A percentile compares a stretch with the other conserved stretches of the same genome.
phyloP scores from a whole-genome alignment of 2,888 invertebrate genomes.

The Himalopsyche tibetana region DNA sequence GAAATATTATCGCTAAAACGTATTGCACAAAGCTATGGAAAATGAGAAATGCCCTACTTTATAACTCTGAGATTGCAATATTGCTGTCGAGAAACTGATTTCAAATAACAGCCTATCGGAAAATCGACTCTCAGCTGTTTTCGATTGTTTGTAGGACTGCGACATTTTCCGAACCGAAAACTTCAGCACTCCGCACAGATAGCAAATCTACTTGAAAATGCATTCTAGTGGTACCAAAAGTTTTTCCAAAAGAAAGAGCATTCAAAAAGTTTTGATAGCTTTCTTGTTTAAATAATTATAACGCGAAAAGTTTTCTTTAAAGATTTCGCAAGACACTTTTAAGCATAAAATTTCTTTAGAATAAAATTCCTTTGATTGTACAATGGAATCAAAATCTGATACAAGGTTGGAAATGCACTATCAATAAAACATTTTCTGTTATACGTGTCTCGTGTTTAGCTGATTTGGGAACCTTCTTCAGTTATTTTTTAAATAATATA shows the following conservation, averaged over 20 bases:
- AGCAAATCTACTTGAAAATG: background rate
- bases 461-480: too few species aligned
- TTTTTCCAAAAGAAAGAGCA: background rate
- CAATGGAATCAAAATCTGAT: too few species aligned
- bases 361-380: too few species aligned
- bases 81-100: background rate
- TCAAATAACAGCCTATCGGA: background rate
- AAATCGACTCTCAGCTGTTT: conserved; percentile 19
- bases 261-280: background rate
- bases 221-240: background rate
- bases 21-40: background rate
- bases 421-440: too few species aligned
- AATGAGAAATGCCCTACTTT: background rate
- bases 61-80: background rate
- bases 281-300: background rate
- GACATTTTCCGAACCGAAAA: background rate
- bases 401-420: too few species aligned
- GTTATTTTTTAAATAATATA: too few species aligned
- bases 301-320: too few species aligned
- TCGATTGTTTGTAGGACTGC: conserved; percentile 2
- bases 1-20: background rate
- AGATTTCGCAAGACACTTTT: too few species aligned
- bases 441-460: too few species aligned
- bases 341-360: too few species aligned
- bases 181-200: background rate